Base-by-base conservation (phyloP, 2,797 vertebrate genomes). In the Chromobotia macracanthus region DNA sequence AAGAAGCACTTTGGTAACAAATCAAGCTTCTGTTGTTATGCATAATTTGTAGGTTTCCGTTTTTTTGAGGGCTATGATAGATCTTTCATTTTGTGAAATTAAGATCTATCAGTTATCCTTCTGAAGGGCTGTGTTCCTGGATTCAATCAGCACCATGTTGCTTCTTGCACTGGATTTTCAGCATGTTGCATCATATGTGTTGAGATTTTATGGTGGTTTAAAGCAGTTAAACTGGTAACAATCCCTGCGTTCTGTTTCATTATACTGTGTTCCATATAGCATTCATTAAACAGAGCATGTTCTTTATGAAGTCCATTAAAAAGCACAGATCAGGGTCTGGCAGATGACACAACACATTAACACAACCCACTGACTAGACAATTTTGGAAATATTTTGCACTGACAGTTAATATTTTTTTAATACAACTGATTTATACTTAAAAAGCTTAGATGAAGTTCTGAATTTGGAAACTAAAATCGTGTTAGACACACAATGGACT, bases 401-500 rank as follows among this genome's bases (percentile, higher is more conserved):
- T 50, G 13, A 15, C 46, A 50, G 46, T 50, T 13, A 53, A 51
- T 16, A 10, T 2, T 56, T 56, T 23, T 55, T 55, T 55, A 10
- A n/a, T 64, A 18, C 3, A 8, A 28, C 38, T 67, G 44, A 76
- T 19, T 67, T 10, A 9, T 58, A 16, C 35, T 11, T 28, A 3
- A 23, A 66, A 66, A 66, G 31, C 10, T 44, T 16, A 55, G 63
- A 13, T 76, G 50, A 76, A 44, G n/a, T 38, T 56, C 31, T 56
- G 28, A 18, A 44, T 67, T 56, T 46, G 28, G 18, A 68, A 58
- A 21, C 8, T 21, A 48, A 55, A 51, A 28, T 25, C 4, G 18
- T 67, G 38, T 53, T 66, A 75, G 48, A 76, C 15, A 19, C 38
- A 46, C 21, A 58, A 67, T 77, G 28, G 10, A 16, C 19, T 75